Evolutionary conservation across 2,888 invertebrate genomes (phyloP).

Genomic region (Nomada goodeniana): DNA sequence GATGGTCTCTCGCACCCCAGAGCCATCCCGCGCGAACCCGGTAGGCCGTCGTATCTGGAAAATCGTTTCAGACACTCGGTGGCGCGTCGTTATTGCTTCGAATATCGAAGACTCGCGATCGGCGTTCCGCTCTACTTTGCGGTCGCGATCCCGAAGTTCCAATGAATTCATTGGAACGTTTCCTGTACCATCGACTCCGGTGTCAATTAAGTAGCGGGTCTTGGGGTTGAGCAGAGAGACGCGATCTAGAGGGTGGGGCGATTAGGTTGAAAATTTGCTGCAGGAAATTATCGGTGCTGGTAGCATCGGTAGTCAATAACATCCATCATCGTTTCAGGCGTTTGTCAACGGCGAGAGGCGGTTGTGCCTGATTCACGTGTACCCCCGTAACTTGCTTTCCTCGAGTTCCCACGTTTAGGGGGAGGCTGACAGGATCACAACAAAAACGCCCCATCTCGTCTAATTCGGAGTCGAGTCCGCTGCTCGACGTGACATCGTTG

Average conservation of each 20-base stretch:
- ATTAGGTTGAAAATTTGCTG: constrained; percentile 65
- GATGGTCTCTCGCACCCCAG: constrained; percentile 65
- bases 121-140: not conserved
- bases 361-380: constrained; percentile 67
- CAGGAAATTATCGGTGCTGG: constrained; percentile 71
- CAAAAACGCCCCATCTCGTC: constrained; percentile 60
- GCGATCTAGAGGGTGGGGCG: constrained; percentile 30
- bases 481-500: constrained; percentile 32
- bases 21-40: constrained; percentile 7
- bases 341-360: constrained; percentile 81
- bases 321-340: constrained; percentile 81
- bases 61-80: constrained; percentile 42
- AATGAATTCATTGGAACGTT: not conserved
- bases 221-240: not conserved
- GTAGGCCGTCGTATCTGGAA: constrained; percentile 22
- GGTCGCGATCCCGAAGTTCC: not conserved
- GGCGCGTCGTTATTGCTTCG: constrained; percentile 23
- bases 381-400: constrained; percentile 51
- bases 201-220: constrained; percentile 16
- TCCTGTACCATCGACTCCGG: not conserved
- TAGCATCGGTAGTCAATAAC: constrained; percentile 75
- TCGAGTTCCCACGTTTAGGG: constrained; percentile 80
- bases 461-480: constrained; percentile 52
- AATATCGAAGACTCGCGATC: not conserved
- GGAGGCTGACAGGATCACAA: constrained; percentile 66